Conservation (phyloP, 2,797 vertebrate genomes). For the Aphelocoma californica region DNA sequence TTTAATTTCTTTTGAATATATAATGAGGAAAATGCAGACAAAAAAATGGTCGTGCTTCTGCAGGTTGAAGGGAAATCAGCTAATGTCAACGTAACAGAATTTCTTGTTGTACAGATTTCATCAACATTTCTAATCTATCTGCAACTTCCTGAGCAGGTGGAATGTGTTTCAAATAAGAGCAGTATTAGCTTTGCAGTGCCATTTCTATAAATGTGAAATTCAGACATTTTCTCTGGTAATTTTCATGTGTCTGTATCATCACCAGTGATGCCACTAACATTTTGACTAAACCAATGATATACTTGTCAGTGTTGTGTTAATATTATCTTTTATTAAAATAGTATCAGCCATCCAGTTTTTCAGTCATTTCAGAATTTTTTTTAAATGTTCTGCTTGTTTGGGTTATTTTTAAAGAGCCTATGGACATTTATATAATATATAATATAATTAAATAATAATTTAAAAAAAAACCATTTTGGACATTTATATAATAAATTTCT, state of each 20-base stretch:
- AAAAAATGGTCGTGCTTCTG: background rate
- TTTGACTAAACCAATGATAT: background rate
- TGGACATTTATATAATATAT: background rate
- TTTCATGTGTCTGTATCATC: background rate
- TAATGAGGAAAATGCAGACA: conserved; percentile 1
- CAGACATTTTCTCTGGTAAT: background rate
- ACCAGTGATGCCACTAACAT: background rate
- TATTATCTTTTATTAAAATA: background rate
- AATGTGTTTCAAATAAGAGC: background rate
- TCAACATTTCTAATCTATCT: background rate
- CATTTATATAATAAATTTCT: background rate
- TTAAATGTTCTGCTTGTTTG: background rate
- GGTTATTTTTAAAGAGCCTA: background rate
- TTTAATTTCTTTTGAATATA: conserved; percentile 30
- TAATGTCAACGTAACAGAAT: background rate
- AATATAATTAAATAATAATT: background rate
- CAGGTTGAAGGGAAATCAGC: background rate
- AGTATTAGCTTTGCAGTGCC: background rate
- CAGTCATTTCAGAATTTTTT: background rate
- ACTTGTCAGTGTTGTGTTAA: background rate
- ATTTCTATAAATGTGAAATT: background rate
- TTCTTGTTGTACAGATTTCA: background rate
- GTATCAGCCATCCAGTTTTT: background rate
- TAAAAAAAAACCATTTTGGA: background rate
- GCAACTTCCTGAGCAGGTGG: background rate